Percentiles rank a stretch among this genome's conserved stretches.
These are phyloP conservation scores for Uropetala carovei DNA, from an alignment of 2,888 invertebrate genomes.

Conservation along the genomic window DNA sequence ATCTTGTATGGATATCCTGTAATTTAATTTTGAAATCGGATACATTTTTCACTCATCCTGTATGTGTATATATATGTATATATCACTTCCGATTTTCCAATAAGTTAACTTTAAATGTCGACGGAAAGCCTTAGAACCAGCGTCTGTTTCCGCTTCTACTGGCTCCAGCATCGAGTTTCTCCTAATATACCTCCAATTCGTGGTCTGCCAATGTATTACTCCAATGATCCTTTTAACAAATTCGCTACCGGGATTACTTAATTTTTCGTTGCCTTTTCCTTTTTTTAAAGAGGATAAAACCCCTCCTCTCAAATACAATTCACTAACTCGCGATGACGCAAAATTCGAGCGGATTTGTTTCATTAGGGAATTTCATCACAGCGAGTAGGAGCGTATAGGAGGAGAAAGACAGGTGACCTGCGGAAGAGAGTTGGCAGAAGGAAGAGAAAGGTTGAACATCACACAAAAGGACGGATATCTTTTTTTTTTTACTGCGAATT, in stretches of 20 bases:
- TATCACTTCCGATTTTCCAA: too few relatives aligned
- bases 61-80: too few relatives aligned
- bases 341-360: background rate
- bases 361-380: constrained; percentile 8
- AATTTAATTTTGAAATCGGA: too few relatives aligned
- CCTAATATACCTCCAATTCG: background rate
- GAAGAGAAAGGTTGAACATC: background rate
- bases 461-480: background rate
- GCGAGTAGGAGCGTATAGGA: background rate
- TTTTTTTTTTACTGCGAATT: background rate
- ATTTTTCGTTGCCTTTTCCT: background rate
- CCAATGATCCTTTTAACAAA: background rate
- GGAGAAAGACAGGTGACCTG: too few relatives aligned
- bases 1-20: too few relatives aligned
- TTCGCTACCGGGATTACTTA: background rate
- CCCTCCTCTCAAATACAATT: background rate
- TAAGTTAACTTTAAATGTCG: too few relatives aligned
- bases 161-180: background rate
- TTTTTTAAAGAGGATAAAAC: background rate
- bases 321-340: background rate
- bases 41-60: too few relatives aligned
- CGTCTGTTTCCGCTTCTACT: background rate
- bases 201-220: background rate
- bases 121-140: too few relatives aligned
- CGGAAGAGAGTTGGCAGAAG: background rate